phyloP scores from a whole-genome alignment of 2,888 invertebrate genomes.

The Synergus itoensis region DNA sequence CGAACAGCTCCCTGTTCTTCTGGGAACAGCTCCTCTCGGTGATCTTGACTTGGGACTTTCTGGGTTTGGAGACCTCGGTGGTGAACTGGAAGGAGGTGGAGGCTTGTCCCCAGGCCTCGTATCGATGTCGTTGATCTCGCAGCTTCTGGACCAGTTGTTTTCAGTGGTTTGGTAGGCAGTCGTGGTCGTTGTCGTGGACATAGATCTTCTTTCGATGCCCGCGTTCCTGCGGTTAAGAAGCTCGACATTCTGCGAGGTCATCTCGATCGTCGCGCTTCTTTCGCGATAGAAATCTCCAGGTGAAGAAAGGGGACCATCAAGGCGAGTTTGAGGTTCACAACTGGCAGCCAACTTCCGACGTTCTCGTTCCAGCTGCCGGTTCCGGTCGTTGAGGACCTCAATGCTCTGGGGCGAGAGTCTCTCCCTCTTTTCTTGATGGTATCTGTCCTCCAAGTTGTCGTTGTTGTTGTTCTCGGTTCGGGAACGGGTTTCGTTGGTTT shows the following conservation, averaged over 20 bases:
- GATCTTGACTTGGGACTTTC: slow-evolving; percentile 73
- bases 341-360: slow-evolving; percentile 71
- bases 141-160: slow-evolving; percentile 58
- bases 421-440: slow-evolving; percentile 59
- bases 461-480: slow-evolving; percentile 66
- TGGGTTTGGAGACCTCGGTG: slow-evolving; percentile 64
- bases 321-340: slow-evolving; percentile 67
- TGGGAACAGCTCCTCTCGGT: slow-evolving; percentile 70
- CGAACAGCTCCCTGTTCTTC: slow-evolving; percentile 69
- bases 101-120: slow-evolving; percentile 51
- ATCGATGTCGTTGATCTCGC: slow-evolving; percentile 49
- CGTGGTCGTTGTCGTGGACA: slow-evolving; percentile 54
- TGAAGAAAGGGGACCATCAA: slow-evolving; percentile 47
- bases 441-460: slow-evolving; percentile 61
- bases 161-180: slow-evolving; percentile 47
- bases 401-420: slow-evolving; percentile 72
- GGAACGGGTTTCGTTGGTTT: slow-evolving; percentile 68
- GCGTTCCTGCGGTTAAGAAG: slow-evolving; percentile 72
- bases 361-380: slow-evolving; percentile 72
- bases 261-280: slow-evolving; percentile 73
- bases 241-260: slow-evolving; percentile 76
- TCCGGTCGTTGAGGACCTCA: slow-evolving; percentile 72
- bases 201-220: slow-evolving; percentile 58
- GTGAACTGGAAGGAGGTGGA: slow-evolving; percentile 68
- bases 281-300: slow-evolving; percentile 71